These are phyloP conservation scores for Achroia grisella DNA, from an alignment of 1,140 invertebrate species.

Conservation along the genomic window DNA sequence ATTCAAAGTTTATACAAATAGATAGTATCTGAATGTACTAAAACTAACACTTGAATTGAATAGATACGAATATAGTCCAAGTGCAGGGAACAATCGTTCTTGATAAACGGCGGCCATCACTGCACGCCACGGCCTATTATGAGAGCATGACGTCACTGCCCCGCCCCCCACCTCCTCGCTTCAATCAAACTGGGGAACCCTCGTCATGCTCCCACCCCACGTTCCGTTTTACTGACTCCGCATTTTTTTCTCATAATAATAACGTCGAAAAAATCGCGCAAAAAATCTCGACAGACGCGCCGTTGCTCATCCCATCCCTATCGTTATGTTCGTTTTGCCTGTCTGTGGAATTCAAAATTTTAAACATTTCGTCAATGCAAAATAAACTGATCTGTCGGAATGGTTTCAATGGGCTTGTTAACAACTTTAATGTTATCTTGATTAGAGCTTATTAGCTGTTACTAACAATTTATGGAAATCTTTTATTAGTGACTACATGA, in stretches of 20 bases:
- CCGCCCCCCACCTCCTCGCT: slow-evolving; percentile 61
- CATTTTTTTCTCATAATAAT: slow-evolving; percentile 73
- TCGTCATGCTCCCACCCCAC: slow-evolving; percentile 67
- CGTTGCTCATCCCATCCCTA: slow-evolving; percentile 59
- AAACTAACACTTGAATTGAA: slow-evolving; percentile 1
- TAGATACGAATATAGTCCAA: slow-evolving; percentile 39
- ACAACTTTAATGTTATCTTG: neutral
- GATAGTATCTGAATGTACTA: neutral
- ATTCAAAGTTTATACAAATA: neutral
- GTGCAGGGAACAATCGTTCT: slow-evolving; percentile 48
- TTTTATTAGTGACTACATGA: no score
- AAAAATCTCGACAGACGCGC: slow-evolving; percentile 67
- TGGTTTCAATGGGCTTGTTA: no score
- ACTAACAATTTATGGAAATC: no score
- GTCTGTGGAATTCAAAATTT: slow-evolving; percentile 50
- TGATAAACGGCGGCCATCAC: slow-evolving; percentile 70
- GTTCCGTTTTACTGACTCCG: slow-evolving; percentile 68
- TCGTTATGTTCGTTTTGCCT: slow-evolving; percentile 44
- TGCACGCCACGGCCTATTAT: slow-evolving; percentile 70
- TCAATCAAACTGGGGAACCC: slow-evolving; percentile 70
- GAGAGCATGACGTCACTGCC: slow-evolving; percentile 70
- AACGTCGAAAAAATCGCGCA: slow-evolving; percentile 70
- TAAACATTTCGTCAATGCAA: no score
- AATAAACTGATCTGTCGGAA: no score
- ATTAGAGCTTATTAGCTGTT: no score